Conservation (phyloP, 23 tunicate species). For the Diplosoma virens region DNA sequence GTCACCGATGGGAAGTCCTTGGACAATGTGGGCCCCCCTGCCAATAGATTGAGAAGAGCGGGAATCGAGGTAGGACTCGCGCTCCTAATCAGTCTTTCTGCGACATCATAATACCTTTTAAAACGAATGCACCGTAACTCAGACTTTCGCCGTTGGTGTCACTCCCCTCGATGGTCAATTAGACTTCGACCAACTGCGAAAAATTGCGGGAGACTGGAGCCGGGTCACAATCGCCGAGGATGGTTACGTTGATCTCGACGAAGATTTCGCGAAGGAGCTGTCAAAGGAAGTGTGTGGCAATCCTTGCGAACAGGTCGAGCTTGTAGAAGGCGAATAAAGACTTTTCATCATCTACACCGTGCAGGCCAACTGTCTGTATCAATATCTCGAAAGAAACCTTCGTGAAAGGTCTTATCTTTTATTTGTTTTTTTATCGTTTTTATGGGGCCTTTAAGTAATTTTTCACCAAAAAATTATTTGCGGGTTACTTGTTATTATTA, state of each 20-base stretch:
- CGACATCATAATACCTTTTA: background rate
- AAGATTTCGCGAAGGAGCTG: conserved; percentile 14
- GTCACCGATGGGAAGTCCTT: conserved; percentile 17
- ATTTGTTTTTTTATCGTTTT: too few relatives aligned
- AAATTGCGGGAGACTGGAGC: conserved; percentile 5
- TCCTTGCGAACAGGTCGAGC: conserved; percentile 14
- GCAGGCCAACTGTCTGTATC: too few relatives aligned
- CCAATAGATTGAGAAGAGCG: background rate
- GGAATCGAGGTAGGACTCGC: conserved; percentile 11
- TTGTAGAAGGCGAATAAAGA: too few relatives aligned
- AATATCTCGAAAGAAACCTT: too few relatives aligned
- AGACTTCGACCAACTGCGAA: conserved; percentile 1
- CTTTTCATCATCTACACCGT: too few relatives aligned
- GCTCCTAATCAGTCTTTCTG: too few relatives aligned
- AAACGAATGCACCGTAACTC: background rate
- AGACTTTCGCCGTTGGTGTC: conserved; percentile 30
- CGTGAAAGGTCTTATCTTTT: too few relatives aligned
- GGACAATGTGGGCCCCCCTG: background rate
- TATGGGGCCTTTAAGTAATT: too few relatives aligned
- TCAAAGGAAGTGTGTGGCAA: conserved; percentile 32
- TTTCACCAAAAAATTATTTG: too few relatives aligned
- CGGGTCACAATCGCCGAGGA: conserved; percentile 12
- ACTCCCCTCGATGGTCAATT: background rate
- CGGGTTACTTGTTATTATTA: too few relatives aligned
- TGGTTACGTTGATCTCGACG: conserved; percentile 7